A percentile compares a stretch with the other conserved stretches of the same genome.
Conservation (phyloP, 2,888 invertebrate genomes). For the Glyphotaelius pellucidus region DNA sequence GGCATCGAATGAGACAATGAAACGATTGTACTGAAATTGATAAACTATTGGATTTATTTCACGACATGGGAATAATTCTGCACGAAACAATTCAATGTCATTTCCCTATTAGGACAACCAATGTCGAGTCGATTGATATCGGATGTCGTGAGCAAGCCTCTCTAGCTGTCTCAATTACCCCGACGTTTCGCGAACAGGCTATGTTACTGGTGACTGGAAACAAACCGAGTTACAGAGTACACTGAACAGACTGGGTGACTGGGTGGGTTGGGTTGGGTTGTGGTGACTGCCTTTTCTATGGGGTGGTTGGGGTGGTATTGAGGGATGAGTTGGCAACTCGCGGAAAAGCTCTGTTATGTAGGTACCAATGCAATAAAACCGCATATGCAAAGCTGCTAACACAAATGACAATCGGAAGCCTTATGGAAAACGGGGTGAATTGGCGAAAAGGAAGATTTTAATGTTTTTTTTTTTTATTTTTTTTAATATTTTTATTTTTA, state of each 20-base stretch:
- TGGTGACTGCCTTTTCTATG: not conserved
- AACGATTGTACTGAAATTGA: not conserved
- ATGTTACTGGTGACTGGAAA: not conserved
- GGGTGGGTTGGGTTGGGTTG: not conserved
- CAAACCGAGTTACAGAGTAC: not conserved
- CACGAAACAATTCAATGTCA: not conserved
- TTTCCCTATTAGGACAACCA: not conserved
- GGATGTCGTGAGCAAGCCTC: not conserved
- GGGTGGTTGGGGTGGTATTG: not conserved
- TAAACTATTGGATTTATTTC: not conserved
- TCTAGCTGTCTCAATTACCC: not conserved
- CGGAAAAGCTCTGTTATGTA: not conserved
- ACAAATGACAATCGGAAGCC: too few species aligned
- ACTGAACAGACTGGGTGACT: not conserved
- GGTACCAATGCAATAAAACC: too few species aligned
- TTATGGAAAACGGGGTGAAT: too few species aligned
- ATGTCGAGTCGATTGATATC: not conserved
- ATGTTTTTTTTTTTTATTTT: too few species aligned
- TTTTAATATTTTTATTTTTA: too few species aligned
- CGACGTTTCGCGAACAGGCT: not conserved
- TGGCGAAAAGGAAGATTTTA: too few species aligned
- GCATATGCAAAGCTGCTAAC: too few species aligned
- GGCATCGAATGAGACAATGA: not conserved
- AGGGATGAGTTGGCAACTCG: not conserved
- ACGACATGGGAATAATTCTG: not conserved